Base-by-base conservation (phyloP, 2,888 invertebrate species). In the Artemia sp. region DNA sequence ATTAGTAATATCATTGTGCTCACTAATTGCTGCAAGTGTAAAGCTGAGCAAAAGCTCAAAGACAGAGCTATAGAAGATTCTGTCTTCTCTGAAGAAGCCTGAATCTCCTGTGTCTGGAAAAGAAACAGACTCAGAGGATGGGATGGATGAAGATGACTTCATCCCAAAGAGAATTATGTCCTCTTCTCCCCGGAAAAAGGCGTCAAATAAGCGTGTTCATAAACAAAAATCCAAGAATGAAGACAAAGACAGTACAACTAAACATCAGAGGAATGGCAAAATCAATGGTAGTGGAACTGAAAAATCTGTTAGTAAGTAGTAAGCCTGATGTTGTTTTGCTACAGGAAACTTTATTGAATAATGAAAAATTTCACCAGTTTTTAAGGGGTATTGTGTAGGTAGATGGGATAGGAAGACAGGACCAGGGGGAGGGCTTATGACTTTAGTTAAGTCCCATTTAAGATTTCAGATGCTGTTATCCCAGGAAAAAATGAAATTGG, bases 241-340 rank as follows among this genome's bases (percentile, higher is more conserved):
- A 38, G 38, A 38, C 38, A 38, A 38, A 38, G 38, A 38, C 6
- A 38, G 3, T 38, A 38, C 38, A 38, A 38, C 38, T 38, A 38
- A 38, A 38, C 38, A 38, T 38, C 38, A 38, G 38, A 38, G 6
- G 38, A 38, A 38, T 38, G 1, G 38, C 38, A 38, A 38, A 38
- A 38, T 38, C 38, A 38, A 38, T 38, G 38, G 38, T 38, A 38
- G 38, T 5, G 58, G 58, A n/a, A 53, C 14, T 53, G 58, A n/a
- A 53, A 53, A 14, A 14, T 53, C 14, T 53, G 12, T 7, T n/a
- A 14, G 58, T 53, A 53, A 53, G 53, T 12, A 53, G 53, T n/a
- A 53, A 53, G 53, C 53, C 53, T 53, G 53, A 53, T 53, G n/a
- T 53, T 53, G 53, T n/a, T n/a, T n/a, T 53, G 1, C 53, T 53